Percentiles rank a stretch among this genome's conserved stretches.
These are phyloP conservation scores for Cnemophilus loriae DNA, from an alignment of 2,113 vertebrate species.

Conservation along the genomic window DNA sequence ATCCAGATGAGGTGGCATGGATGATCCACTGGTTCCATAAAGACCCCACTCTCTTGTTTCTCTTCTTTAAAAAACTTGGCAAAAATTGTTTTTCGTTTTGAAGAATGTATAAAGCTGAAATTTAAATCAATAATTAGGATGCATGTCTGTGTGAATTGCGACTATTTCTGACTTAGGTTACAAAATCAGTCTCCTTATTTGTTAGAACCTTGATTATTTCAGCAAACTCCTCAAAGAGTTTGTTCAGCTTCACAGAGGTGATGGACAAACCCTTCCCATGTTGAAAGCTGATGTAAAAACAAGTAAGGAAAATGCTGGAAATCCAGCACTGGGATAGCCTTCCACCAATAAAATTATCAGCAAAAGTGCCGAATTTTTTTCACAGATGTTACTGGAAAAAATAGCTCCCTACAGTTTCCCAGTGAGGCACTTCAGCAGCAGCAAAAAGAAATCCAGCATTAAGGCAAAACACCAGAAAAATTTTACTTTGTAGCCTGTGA, in stretches of 20 bases:
- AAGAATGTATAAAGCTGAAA: not conserved
- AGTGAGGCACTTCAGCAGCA: not conserved
- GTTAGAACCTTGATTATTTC: not conserved
- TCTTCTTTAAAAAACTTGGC: not conserved
- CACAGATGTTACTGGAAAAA: not conserved
- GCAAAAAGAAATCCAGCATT: not conserved
- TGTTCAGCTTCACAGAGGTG: not conserved
- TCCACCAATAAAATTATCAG: not conserved
- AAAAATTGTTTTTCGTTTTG: not conserved
- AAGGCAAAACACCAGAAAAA: not conserved
- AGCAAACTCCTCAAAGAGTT: not conserved
- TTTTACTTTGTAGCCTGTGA: not conserved
- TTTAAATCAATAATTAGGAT: not conserved
- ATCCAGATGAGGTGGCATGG: not conserved
- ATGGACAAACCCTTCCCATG: not conserved
- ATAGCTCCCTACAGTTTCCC: not conserved
- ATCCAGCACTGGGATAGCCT: not conserved
- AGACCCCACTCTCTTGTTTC: not conserved
- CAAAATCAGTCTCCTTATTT: not conserved
- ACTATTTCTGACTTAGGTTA: not conserved
- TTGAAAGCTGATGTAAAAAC: not conserved
- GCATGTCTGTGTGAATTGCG: not conserved
- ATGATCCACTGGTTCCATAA: not conserved
- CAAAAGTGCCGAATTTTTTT: not conserved
- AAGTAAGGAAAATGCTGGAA: not conserved